Evolutionary conservation across 2,888 invertebrate species (phyloP), one percentile per base, ranked within the genome.

Genomic region (Drosophila macrothrix): DNA sequence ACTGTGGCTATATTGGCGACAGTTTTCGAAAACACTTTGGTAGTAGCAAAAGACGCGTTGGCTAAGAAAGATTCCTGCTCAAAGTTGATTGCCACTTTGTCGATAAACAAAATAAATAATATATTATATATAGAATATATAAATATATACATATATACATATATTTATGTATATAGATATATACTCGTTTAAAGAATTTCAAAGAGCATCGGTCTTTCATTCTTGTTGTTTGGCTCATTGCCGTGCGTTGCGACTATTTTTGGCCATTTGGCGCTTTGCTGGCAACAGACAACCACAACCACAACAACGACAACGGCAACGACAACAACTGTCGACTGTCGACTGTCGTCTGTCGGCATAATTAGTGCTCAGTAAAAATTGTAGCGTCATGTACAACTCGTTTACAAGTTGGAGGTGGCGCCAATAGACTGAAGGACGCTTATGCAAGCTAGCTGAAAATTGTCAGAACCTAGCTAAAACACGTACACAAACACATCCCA

Each of bases 211-310:
- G 43, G 50, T 53, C 53, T 29, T 35, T 63, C 58, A 39, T 63
- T 66, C n/a, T 71, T 61, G n/a, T 72, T 75, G 53, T 72, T 77
- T 86, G 90, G 88, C 85, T 88, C 88, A 67, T 73, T 85, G 83
- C 88, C 83, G 81, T 83, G 58, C 80, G 83, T 82, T 74, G 72
- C n/a, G 53, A 85, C 90, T 86, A 86, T 86, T 86, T 86, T 86
- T 88, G 85, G 90, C 84, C 79, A 67, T 64, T 82, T 37, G 75
- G 65, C 77, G 67, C 68, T 78, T 68, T 68, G 71, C 46, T 70
- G 64, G 43, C 76, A 64, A 59, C 63, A 31, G 72, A 52, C 62
- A 61, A 46, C 58, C 2, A n/a, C 41, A 46, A 31, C 9, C 31
- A 29, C 22, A 22, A 22, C 22, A 14, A 22, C 46, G 22, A 46